Conservation (phyloP, 2,797 vertebrate genomes). For the Dallia pectoralis region DNA sequence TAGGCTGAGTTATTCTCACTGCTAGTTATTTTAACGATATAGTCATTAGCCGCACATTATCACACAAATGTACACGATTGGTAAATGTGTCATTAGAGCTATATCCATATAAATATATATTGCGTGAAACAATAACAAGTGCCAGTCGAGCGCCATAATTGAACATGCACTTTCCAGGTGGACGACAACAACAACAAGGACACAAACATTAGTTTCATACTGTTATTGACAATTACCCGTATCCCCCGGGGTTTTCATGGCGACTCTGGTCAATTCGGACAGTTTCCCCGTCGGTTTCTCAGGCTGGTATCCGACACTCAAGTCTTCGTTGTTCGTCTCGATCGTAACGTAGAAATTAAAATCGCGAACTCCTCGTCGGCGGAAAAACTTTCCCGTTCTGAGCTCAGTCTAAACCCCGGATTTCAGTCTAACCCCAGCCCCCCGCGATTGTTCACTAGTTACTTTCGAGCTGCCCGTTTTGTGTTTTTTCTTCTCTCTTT, state of each 20-base stretch:
- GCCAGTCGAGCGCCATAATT: slow-evolving; percentile 61
- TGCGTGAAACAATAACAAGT: slow-evolving; percentile 36
- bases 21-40: not conserved
- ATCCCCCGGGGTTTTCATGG: slow-evolving; percentile 77
- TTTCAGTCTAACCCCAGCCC: not conserved
- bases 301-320: slow-evolving; percentile 39
- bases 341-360: slow-evolving; percentile 4
- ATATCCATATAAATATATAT: no score
- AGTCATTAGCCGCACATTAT: not conserved
- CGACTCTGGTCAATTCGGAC: slow-evolving; percentile 29
- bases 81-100: not conserved
- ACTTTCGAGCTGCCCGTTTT: slow-evolving; percentile 13
- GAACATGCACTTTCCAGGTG: slow-evolving; percentile 58
- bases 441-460: slow-evolving; percentile 23
- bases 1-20: not conserved
- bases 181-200: slow-evolving; percentile 23
- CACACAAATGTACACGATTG: not conserved
- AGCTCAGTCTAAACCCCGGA: not conserved
- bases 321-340: slow-evolving; percentile 33
- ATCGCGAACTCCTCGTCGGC: slow-evolving; percentile 26
- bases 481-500: slow-evolving; percentile 17
- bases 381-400: slow-evolving; percentile 31
- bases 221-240: slow-evolving; percentile 63
- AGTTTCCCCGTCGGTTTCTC: slow-evolving; percentile 59
- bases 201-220: slow-evolving; percentile 2